A percentile compares a stretch with the other conserved stretches of the same genome.
Evolutionary conservation across 2,113 vertebrate species (phyloP).

Genomic region (Jaculus jaculus): DNA sequence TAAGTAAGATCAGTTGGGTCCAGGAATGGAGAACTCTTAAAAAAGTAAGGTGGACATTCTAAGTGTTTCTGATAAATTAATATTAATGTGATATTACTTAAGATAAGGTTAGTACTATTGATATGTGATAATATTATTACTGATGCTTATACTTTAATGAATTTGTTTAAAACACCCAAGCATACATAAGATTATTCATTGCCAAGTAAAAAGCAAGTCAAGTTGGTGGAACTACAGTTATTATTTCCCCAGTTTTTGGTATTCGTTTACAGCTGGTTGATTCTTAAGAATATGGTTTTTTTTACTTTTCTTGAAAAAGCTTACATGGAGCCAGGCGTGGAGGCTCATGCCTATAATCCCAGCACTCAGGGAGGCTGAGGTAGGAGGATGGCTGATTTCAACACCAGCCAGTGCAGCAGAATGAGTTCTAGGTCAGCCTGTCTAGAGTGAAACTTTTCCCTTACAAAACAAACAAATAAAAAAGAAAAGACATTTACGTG

Average conservation of each 20-base stretch:
- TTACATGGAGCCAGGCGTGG: too few species aligned
- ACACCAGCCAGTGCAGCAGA: too few species aligned
- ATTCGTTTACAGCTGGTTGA: constrained; percentile 33
- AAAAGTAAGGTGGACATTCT: background rate
- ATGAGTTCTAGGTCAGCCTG: too few species aligned
- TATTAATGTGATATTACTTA: background rate
- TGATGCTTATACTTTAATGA: background rate
- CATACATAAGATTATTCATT: background rate
- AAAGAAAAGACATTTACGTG: background rate
- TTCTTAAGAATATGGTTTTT: constrained; percentile 15
- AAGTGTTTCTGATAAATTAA: background rate
- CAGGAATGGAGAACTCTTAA: background rate
- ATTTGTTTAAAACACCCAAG: background rate
- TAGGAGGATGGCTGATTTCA: too few species aligned
- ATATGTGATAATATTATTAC: background rate
- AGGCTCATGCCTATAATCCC: too few species aligned
- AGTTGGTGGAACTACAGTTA: background rate
- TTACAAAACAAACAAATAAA: too few species aligned
- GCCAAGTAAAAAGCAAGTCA: background rate
- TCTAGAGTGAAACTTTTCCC: too few species aligned
- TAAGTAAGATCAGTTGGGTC: background rate
- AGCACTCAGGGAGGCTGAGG: too few species aligned
- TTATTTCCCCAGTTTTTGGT: background rate
- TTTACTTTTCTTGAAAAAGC: background rate
- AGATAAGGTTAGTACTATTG: background rate